phyloP scores from a whole-genome alignment of 2,113 vertebrate genomes.

The Diadophis punctatus region DNA sequence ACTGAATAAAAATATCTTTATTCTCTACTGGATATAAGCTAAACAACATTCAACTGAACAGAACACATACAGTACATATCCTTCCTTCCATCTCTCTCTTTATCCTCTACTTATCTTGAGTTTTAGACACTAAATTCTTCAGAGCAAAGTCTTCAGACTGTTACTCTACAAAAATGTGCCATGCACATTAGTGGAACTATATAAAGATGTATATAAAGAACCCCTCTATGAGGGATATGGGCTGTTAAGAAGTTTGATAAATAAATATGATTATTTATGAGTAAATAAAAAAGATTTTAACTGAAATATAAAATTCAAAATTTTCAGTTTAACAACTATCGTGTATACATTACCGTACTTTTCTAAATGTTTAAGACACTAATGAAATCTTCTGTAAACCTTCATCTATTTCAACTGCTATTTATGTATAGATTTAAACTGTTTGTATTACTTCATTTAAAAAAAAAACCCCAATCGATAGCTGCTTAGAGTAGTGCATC shows the following conservation, averaged over 20 bases:
- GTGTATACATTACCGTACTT: background rate
- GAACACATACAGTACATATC: background rate
- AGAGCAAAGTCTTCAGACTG: background rate
- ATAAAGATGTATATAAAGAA: background rate
- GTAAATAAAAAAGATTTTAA: background rate
- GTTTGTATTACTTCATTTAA: background rate
- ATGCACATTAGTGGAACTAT: background rate
- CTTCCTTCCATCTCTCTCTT: background rate
- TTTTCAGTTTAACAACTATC: background rate
- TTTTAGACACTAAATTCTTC: rapidly evolving
- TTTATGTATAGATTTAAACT: background rate
- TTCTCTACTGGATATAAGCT: background rate
- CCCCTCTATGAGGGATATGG: background rate
- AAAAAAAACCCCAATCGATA: background rate
- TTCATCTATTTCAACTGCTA: too few species aligned
- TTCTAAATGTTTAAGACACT: background rate
- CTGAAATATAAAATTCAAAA: background rate
- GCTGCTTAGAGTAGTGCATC: background rate
- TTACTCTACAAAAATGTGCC: background rate
- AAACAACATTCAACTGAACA: background rate
- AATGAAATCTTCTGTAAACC: background rate
- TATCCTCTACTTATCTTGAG: background rate
- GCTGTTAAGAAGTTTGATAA: background rate
- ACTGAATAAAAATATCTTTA: conserved; percentile 2
- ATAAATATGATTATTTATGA: background rate